phyloP scores from a whole-genome alignment of 92 coral and sea anemone species.

The Pocillopora grandis region DNA sequence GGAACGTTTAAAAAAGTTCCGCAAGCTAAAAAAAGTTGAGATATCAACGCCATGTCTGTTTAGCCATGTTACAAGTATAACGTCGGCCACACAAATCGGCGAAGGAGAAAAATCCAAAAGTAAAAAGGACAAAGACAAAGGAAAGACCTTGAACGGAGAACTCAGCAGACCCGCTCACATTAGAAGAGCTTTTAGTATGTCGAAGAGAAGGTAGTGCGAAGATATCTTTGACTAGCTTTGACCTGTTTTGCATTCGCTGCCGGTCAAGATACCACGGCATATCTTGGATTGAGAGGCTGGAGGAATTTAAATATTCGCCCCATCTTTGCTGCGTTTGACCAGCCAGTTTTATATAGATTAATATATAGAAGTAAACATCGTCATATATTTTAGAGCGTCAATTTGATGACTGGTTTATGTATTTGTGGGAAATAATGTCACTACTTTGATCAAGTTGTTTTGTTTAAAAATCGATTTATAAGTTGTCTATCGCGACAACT shows the following conservation, averaged over 20 bases:
- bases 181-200: conserved; percentile 71
- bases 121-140: conserved; percentile 49
- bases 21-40: conserved; percentile 94
- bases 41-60: conserved; percentile 97
- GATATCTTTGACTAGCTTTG: background rate
- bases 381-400: background rate
- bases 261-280: too few relatives aligned
- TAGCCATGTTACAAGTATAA: conserved; percentile 98
- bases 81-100: conserved; percentile 74
- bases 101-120: conserved; percentile 55
- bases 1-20: conserved; percentile 80
- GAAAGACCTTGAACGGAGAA: conserved; percentile 66
- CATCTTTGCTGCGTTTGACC: conserved; percentile 22
- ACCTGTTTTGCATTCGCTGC: background rate
- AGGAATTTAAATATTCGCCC: background rate
- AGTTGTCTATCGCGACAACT: conserved; percentile 3
- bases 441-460: conserved; percentile 1
- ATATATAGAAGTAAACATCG: conserved; percentile 25
- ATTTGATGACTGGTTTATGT: conserved; percentile 5
- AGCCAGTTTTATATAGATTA: conserved; percentile 15
- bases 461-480: background rate
- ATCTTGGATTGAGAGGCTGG: background rate
- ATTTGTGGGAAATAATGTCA: conserved; percentile 20
- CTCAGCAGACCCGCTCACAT: conserved; percentile 56
- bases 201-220: conserved; percentile 46